A percentile compares a stretch with the other conserved stretches of the same genome.
Conservation (phyloP, 2,113 vertebrate species). For the Silurus meridionalis region DNA sequence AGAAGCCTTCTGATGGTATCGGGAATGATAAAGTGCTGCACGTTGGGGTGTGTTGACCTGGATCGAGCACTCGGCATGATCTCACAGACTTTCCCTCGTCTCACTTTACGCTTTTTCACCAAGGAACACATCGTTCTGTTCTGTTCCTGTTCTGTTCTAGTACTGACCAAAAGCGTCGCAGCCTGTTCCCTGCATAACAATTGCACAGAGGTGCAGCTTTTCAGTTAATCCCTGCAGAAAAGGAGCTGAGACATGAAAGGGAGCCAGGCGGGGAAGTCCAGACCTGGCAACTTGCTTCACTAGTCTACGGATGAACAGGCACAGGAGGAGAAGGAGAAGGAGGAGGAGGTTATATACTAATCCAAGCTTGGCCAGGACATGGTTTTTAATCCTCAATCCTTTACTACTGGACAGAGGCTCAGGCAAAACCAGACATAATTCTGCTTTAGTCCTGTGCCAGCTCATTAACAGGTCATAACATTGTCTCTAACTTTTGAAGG, state of each 20-base stretch:
- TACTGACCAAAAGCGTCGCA: slow-evolving; percentile 11
- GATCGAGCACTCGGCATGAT: neutral
- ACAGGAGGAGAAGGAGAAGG: slow-evolving; percentile 25
- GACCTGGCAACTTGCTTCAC: slow-evolving; percentile 3
- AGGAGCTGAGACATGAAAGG: slow-evolving; percentile 11
- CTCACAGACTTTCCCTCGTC: neutral
- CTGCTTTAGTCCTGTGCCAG: slow-evolving; percentile 29
- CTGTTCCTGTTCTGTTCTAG: neutral
- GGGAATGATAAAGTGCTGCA: neutral
- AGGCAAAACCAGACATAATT: slow-evolving; percentile 24
- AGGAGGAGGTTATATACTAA: slow-evolving; percentile 11
- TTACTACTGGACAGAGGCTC: slow-evolving; percentile 25
- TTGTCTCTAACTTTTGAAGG: slow-evolving; percentile 5
- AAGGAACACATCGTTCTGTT: slow-evolving; percentile 32
- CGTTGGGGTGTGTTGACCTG: slow-evolving; percentile 14
- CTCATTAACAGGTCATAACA: slow-evolving; percentile 18
- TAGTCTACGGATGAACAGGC: neutral
- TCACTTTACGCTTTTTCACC: neutral
- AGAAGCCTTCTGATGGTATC: slow-evolving; percentile 16
- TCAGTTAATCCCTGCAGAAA: slow-evolving; percentile 39
- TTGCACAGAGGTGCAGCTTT: slow-evolving; percentile 34
- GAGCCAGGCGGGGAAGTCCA: neutral
- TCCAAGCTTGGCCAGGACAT: slow-evolving; percentile 36
- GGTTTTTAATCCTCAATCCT: neutral
- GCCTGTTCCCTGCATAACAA: slow-evolving; percentile 7